phyloP scores from a whole-genome alignment of 2,888 invertebrate species.

The Ellobium chinense region DNA sequence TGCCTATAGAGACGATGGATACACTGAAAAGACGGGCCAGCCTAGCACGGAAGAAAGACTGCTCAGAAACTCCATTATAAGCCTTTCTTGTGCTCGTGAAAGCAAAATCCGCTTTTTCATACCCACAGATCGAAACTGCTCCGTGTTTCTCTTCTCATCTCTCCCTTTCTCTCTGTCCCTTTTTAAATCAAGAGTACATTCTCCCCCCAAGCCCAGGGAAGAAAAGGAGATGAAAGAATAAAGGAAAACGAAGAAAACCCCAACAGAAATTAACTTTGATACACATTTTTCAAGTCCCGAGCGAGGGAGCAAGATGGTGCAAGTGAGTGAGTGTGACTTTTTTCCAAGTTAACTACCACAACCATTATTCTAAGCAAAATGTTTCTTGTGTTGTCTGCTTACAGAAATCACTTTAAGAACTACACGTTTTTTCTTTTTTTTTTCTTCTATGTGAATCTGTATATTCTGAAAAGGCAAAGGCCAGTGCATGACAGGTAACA shows the following conservation, averaged over 20 bases:
- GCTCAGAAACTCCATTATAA: neutral
- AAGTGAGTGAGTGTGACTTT: too few relatives aligned
- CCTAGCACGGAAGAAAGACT: neutral
- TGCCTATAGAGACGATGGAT: neutral
- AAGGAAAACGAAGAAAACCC: too few relatives aligned
- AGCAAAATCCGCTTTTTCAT: neutral
- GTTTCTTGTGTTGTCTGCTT: too few relatives aligned
- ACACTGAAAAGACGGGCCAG: conserved; percentile 21
- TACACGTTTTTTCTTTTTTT: too few relatives aligned
- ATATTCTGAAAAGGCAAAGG: too few relatives aligned
- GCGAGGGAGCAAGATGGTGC: too few relatives aligned
- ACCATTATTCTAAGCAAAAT: too few relatives aligned
- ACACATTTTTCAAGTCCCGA: too few relatives aligned
- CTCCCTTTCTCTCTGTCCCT: neutral
- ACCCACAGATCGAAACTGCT: neutral
- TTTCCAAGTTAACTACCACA: too few relatives aligned
- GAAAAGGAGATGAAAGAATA: neutral
- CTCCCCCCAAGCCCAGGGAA: neutral
- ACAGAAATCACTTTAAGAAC: too few relatives aligned
- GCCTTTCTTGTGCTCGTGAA: conserved; percentile 6
- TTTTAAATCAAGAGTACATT: neutral
- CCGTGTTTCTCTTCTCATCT: neutral
- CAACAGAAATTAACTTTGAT: conserved; percentile 1
- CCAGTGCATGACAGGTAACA: too few relatives aligned
- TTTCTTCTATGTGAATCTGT: too few relatives aligned